phyloP scores from a whole-genome alignment of 1,140 invertebrate species.

The Asbolus verrucosus region DNA sequence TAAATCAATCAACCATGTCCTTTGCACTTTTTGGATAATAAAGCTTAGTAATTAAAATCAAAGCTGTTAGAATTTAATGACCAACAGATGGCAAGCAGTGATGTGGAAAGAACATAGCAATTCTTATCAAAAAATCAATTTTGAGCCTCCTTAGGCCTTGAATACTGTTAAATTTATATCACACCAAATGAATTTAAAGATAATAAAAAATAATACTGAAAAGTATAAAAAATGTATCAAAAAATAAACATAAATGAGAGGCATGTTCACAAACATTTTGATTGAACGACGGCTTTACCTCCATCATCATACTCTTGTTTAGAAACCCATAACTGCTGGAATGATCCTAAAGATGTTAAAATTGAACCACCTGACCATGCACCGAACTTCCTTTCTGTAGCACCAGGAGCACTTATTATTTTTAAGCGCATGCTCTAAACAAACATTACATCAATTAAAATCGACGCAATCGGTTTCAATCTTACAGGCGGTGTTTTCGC shows the following conservation, averaged over 20 bases:
- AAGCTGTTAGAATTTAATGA: too few relatives aligned
- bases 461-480: constrained; percentile 8
- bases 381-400: constrained; percentile 84
- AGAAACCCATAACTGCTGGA: constrained; percentile 94
- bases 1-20: too few relatives aligned
- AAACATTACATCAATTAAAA: constrained; percentile 36
- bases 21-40: too few relatives aligned
- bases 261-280: constrained; percentile 56
- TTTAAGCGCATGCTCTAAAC: constrained; percentile 82
- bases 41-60: too few relatives aligned
- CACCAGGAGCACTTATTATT: constrained; percentile 79
- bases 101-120: too few relatives aligned
- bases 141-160: too few relatives aligned
- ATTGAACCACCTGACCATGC: constrained; percentile 96
- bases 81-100: too few relatives aligned
- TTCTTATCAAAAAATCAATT: too few relatives aligned
- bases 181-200: constrained; percentile 16
- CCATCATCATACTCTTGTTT: constrained; percentile 92
- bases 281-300: constrained; percentile 71
- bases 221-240: too few relatives aligned
- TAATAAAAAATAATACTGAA: constrained; percentile 42
- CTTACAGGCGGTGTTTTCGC: constrained; percentile 62
- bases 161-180: constrained; percentile 34
- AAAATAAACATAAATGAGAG: constrained; percentile 15
- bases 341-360: constrained; percentile 89